A percentile compares a stretch with the other conserved stretches of the same genome.
phyloP scores from a whole-genome alignment of 1,140 invertebrate genomes.

The Pseudomyrmex dendroicus region DNA sequence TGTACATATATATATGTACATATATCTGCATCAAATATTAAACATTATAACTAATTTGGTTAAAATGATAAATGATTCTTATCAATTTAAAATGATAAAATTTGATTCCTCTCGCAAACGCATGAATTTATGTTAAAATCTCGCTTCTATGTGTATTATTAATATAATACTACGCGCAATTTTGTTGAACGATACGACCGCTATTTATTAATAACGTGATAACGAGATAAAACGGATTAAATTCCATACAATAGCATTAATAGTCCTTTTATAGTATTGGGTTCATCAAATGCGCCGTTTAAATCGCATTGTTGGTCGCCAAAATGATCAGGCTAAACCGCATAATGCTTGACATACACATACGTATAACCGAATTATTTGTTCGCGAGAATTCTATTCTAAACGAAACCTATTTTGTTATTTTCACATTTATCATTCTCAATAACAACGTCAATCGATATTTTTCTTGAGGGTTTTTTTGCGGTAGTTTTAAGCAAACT shows the following conservation, averaged over 20 bases:
- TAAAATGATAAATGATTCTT: slow-evolving; percentile 23
- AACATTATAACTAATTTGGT: slow-evolving; percentile 14
- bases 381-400: not conserved
- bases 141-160: slow-evolving; percentile 7
- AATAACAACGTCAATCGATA: not conserved
- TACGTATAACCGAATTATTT: not conserved
- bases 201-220: slow-evolving; percentile 31
- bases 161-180: not conserved
- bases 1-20: too few species aligned
- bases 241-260: slow-evolving; percentile 41
- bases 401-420: not conserved
- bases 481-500: not conserved
- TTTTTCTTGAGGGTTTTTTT: not conserved
- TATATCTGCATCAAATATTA: not conserved
- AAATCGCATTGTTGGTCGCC: slow-evolving; percentile 14
- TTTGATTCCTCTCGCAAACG: not conserved
- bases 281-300: slow-evolving; percentile 39
- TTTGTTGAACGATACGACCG: not conserved
- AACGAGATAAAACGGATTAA: slow-evolving; percentile 24
- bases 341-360: slow-evolving; percentile 10
- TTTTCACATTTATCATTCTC: not conserved
- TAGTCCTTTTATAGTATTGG: slow-evolving; percentile 15
- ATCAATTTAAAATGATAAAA: slow-evolving; percentile 29
- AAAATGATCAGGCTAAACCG: not conserved
- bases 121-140: not conserved